These are phyloP conservation scores for Cyphomyrmex costatus DNA, from an alignment of 1,140 invertebrate species.

Conservation along the genomic window DNA sequence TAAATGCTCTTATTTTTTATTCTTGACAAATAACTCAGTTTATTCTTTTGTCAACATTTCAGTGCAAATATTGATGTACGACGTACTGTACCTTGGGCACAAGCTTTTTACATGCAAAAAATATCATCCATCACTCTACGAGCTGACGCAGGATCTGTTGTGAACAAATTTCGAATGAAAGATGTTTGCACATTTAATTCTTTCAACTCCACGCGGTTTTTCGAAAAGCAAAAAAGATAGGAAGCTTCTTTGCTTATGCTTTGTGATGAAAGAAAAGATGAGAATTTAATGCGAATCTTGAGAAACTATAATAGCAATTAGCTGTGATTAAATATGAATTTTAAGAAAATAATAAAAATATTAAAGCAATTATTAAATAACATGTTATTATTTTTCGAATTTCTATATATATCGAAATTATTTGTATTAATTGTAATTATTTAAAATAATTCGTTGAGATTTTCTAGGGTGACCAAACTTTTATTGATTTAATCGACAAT, in stretches of 20 bases:
- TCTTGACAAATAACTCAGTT: constrained; percentile 33
- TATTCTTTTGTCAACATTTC: constrained; percentile 25
- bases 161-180: constrained; percentile 49
- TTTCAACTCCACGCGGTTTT: not conserved
- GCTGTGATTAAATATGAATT: not conserved
- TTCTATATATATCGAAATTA: not conserved
- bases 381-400: not conserved
- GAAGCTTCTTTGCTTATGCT: not conserved
- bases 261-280: not conserved
- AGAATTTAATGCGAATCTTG: not conserved
- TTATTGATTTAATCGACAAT: not conserved
- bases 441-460: not conserved
- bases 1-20: constrained; percentile 2
- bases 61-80: constrained; percentile 34
- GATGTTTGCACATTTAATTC: constrained; percentile 18
- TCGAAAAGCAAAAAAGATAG: not conserved
- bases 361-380: constrained; percentile 8
- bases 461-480: not conserved
- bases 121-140: constrained; percentile 46
- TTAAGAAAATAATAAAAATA: not conserved
- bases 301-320: not conserved
- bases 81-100: not conserved
- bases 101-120: constrained; percentile 49
- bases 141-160: not conserved
- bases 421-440: constrained; percentile 9